Evolutionary conservation across 2,113 vertebrate genomes (phyloP).

Genomic region (Clinocottus analis): DNA sequence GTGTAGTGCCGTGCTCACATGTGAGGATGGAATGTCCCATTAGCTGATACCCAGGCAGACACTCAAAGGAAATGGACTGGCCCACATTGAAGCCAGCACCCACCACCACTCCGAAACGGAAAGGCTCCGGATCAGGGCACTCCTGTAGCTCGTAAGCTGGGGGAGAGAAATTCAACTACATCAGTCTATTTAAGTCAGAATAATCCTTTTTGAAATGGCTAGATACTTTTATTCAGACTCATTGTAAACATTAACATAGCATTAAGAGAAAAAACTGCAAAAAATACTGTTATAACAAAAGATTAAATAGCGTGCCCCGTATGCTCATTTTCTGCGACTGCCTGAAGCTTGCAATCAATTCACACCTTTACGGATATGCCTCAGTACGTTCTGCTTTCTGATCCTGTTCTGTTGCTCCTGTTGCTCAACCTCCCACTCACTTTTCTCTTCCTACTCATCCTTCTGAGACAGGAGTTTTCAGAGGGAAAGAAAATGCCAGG

Average conservation of each 20-base stretch:
- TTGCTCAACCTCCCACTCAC: slow-evolving; percentile 47
- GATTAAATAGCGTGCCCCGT: not conserved
- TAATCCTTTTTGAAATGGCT: no score
- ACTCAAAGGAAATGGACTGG: slow-evolving; percentile 98
- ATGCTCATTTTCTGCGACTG: not conserved
- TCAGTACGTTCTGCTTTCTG: not conserved
- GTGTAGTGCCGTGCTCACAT: slow-evolving; percentile 94
- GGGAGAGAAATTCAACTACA: slow-evolving; percentile 1
- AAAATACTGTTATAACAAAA: not conserved
- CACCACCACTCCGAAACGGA: slow-evolving; percentile 91
- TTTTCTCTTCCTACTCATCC: not conserved
- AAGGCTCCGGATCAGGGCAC: slow-evolving; percentile 95
- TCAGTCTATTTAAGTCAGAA: not conserved
- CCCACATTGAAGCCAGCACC: slow-evolving; percentile 98
- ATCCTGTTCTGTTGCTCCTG: slow-evolving; percentile 14
- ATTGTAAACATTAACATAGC: not conserved
- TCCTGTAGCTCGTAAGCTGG: slow-evolving; percentile 96
- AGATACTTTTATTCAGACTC: not conserved
- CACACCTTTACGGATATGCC: not conserved
- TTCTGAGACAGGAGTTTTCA: slow-evolving; percentile 39
- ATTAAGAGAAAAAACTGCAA: not conserved
- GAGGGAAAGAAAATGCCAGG: slow-evolving; percentile 12
- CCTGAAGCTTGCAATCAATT: slow-evolving; percentile 15
- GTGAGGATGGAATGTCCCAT: slow-evolving; percentile 93
- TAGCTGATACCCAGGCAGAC: slow-evolving; percentile 92